phyloP scores from a whole-genome alignment of 2,113 vertebrate species.

The Crotalus viridis region DNA sequence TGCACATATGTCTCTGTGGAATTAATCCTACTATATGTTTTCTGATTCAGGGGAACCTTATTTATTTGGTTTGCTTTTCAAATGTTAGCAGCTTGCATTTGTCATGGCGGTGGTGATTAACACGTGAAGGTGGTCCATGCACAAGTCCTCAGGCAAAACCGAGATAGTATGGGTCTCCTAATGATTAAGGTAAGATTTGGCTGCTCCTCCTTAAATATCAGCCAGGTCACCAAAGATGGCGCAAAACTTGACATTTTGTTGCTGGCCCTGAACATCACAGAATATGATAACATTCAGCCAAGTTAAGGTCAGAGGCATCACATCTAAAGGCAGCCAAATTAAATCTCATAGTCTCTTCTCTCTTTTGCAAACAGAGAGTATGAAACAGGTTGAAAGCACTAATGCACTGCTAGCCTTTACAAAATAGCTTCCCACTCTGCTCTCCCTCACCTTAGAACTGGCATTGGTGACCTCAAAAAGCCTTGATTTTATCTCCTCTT shows the following conservation, averaged over 20 bases:
- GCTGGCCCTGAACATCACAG: background rate
- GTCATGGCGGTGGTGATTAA: background rate
- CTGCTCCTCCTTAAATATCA: background rate
- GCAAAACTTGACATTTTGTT: background rate
- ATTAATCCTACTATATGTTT: background rate
- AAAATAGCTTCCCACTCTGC: background rate
- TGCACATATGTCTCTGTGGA: background rate
- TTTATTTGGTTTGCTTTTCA: background rate
- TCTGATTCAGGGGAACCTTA: background rate
- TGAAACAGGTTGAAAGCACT: background rate
- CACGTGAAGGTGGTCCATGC: background rate
- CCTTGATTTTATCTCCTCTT: background rate
- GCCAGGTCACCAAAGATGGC: background rate
- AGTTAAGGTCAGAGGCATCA: background rate
- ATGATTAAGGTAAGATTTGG: background rate
- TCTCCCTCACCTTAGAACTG: background rate
- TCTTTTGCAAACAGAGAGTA: background rate
- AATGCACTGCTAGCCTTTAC: background rate
- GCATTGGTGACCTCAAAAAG: no score
- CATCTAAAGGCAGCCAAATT: background rate
- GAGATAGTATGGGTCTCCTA: no score
- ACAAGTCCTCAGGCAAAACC: background rate
- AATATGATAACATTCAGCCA: background rate
- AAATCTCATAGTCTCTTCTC: background rate
- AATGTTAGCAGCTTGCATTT: background rate